Conservation (phyloP, 2,113 vertebrate species). For the Conger conger region DNA sequence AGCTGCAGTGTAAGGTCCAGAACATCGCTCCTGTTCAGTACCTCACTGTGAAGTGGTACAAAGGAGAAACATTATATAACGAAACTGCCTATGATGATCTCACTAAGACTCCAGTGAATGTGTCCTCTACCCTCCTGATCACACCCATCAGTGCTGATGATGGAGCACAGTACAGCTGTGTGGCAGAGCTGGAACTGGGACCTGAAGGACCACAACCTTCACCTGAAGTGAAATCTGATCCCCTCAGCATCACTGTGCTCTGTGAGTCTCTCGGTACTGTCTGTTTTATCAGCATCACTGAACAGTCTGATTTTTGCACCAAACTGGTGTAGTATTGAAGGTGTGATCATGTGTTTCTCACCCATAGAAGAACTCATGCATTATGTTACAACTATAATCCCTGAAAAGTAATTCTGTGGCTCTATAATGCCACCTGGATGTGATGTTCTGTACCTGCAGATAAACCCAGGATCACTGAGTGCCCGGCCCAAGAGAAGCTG, state of each 20-base stretch:
- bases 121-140: conserved; percentile 67
- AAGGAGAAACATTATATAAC: conserved; percentile 49
- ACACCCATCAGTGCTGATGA: conserved; percentile 58
- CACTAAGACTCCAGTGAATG: conserved; percentile 66
- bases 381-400: neutral
- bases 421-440: neutral
- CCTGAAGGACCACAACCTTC: conserved; percentile 56
- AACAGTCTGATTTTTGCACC: neutral
- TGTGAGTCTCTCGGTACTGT: conserved; percentile 49
- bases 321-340: too few relatives aligned
- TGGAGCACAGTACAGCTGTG: conserved; percentile 68
- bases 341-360: too few relatives aligned
- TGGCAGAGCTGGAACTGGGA: conserved; percentile 67
- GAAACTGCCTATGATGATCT: conserved; percentile 57
- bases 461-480: neutral
- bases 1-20: conserved; percentile 70
- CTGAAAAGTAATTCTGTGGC: neutral
- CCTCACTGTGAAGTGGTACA: conserved; percentile 67
- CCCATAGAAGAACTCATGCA: neutral
- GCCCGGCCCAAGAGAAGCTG: neutral
- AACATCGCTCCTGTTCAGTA: conserved; percentile 63
- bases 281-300: conserved; percentile 4
- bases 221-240: conserved; percentile 49
- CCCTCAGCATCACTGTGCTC: conserved; percentile 62
- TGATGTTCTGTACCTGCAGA: neutral